Evolutionary conservation across 2,888 invertebrate species (phyloP).

Genomic region (Tachina lurida): DNA sequence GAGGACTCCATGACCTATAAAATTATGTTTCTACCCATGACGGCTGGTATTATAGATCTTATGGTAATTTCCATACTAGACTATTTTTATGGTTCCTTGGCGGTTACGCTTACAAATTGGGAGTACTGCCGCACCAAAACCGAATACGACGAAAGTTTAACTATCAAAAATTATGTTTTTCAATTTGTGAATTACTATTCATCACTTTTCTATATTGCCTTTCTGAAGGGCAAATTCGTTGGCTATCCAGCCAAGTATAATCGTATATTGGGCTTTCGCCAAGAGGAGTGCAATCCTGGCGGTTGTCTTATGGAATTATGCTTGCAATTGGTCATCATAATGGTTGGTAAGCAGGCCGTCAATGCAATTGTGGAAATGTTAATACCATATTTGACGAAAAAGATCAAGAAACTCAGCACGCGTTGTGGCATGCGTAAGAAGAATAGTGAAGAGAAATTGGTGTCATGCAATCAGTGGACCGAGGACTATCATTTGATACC

Average conservation of each 20-base stretch:
- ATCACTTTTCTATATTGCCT: constrained; percentile 93
- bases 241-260: constrained; percentile 91
- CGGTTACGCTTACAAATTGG: constrained; percentile 88
- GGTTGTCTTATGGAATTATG: constrained; percentile 94
- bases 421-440: constrained; percentile 83
- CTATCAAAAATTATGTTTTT: constrained; percentile 93
- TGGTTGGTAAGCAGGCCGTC: constrained; percentile 93
- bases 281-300: constrained; percentile 92
- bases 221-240: constrained; percentile 90
- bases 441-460: constrained; percentile 80
- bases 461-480: constrained; percentile 88
- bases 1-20: constrained; percentile 84
- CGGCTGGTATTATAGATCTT: constrained; percentile 91
- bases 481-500: constrained; percentile 88
- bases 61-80: constrained; percentile 90
- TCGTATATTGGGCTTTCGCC: constrained; percentile 87
- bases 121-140: constrained; percentile 91
- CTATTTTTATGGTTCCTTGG: constrained; percentile 86
- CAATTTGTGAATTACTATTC: constrained; percentile 96
- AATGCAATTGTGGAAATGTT: constrained; percentile 90
- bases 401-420: constrained; percentile 81
- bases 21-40: constrained; percentile 88
- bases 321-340: constrained; percentile 92
- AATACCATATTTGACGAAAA: constrained; percentile 86
- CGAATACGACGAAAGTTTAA: constrained; percentile 93